Conservation (phyloP, 2,888 invertebrate genomes). For the Orchesella flavescens region DNA sequence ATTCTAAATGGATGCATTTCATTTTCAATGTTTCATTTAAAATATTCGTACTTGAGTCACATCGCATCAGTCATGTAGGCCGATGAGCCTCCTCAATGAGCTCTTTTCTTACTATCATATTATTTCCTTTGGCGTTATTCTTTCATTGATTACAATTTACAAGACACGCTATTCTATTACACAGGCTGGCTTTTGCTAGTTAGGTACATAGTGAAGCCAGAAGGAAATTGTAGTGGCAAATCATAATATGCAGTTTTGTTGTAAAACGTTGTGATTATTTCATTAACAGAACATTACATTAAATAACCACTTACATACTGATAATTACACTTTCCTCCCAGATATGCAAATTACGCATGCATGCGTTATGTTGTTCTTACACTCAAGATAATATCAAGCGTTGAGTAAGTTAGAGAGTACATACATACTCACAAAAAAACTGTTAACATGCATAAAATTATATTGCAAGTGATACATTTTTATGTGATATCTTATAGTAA, state of each 20-base stretch:
- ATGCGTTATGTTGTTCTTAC: constrained; percentile 13
- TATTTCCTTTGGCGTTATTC: no score
- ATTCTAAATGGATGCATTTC: no score
- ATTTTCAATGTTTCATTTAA: no score
- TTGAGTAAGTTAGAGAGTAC: constrained; percentile 2
- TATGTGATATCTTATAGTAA: no score
- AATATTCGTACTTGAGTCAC: no score
- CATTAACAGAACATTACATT: constrained; percentile 51
- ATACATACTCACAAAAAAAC: constrained; percentile 28
- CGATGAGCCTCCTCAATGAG: no score
- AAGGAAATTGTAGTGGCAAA: background rate
- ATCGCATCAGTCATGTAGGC: no score
- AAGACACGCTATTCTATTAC: no score
- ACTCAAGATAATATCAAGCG: constrained; percentile 12
- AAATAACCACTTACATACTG: constrained; percentile 46
- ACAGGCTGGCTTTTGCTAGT: no score
- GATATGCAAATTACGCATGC: constrained; percentile 60
- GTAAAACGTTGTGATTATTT: constrained; percentile 50
- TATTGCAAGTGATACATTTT: background rate
- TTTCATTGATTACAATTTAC: no score
- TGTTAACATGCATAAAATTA: background rate
- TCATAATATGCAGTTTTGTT: background rate
- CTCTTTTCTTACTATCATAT: no score
- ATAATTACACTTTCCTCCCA: constrained; percentile 52
- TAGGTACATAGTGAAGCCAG: background rate